Evolutionary conservation across 1,140 invertebrate species (phyloP).

Genomic region (Zophobas morio): DNA sequence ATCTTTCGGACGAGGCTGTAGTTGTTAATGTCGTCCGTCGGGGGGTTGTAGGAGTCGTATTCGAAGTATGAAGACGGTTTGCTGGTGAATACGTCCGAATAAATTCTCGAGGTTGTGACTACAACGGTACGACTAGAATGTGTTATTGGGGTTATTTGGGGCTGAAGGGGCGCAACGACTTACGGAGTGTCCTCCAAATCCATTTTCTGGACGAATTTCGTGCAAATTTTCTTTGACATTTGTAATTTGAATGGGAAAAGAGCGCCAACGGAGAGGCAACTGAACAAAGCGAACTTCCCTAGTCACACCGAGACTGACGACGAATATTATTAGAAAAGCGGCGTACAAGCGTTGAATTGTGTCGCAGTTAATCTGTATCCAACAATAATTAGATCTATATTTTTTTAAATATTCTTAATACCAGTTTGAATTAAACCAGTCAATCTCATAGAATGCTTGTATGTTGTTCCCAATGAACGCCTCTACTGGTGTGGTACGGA

Average conservation of each 20-base stretch:
- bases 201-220: slow-evolving; percentile 21
- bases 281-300: neutral
- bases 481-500: too few species aligned
- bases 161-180: neutral
- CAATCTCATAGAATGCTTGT: neutral
- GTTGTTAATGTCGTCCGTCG: slow-evolving; percentile 98
- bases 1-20: slow-evolving; percentile 98
- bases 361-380: neutral
- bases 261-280: neutral
- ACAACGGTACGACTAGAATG: slow-evolving; percentile 4
- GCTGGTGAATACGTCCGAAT: slow-evolving; percentile 97
- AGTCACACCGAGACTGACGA: neutral
- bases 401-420: too few species aligned
- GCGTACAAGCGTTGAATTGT: neutral
- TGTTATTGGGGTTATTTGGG: neutral
- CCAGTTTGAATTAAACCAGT: neutral
- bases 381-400: too few species aligned
- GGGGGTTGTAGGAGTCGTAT: slow-evolving; percentile 97
- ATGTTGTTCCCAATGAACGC: too few species aligned
- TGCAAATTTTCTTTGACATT: slow-evolving; percentile 27
- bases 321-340: neutral
- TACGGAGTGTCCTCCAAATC: slow-evolving; percentile 15
- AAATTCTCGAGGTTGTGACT: slow-evolving; percentile 76
- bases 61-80: slow-evolving; percentile 99
- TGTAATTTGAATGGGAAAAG: slow-evolving; percentile 21